Evolutionary conservation across 2,797 vertebrate genomes (phyloP).

Genomic region (Hippoglossus hippoglossus): DNA sequence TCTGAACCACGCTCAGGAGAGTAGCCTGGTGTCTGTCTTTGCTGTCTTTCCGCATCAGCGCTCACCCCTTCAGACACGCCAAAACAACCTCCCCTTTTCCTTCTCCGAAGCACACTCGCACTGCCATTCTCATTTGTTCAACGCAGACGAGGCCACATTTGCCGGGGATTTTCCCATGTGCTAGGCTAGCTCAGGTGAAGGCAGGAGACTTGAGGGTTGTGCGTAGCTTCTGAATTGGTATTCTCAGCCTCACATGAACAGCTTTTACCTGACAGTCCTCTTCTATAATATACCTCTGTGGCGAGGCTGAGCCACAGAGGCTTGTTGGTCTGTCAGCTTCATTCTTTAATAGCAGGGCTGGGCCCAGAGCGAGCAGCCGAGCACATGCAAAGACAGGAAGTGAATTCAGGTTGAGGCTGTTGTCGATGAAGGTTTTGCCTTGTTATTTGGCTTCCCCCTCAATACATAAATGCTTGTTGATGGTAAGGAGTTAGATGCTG

Average conservation of each 20-base stretch:
- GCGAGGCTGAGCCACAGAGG: constrained; percentile 41
- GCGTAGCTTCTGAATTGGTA: constrained; percentile 30
- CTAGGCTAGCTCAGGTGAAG: constrained; percentile 51
- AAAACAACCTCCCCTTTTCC: constrained; percentile 57
- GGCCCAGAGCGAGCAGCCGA: constrained; percentile 45
- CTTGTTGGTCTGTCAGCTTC: constrained; percentile 60
- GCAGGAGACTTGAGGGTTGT: constrained; percentile 1
- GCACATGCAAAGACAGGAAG: constrained; percentile 76
- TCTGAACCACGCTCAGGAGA: constrained; percentile 47
- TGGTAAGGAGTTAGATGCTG: not conserved
- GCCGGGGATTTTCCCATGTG: constrained; percentile 26
- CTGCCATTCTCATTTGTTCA: constrained; percentile 36
- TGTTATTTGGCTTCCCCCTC: constrained; percentile 27
- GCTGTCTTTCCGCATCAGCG: constrained; percentile 70
- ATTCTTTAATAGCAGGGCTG: constrained; percentile 58
- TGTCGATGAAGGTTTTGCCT: constrained; percentile 14
- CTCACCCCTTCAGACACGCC: constrained; percentile 50
- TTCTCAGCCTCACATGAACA: constrained; percentile 29
- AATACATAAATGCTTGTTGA: constrained; percentile 3
- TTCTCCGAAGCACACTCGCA: constrained; percentile 2
- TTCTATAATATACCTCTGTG: constrained; percentile 24
- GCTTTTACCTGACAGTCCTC: constrained; percentile 51
- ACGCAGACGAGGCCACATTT: constrained; percentile 29
- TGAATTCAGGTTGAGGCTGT: constrained; percentile 50
- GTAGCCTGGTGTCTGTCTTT: constrained; percentile 54